Base-by-base conservation (phyloP, 2,888 invertebrate species). In the Dichetophora obliterata region DNA sequence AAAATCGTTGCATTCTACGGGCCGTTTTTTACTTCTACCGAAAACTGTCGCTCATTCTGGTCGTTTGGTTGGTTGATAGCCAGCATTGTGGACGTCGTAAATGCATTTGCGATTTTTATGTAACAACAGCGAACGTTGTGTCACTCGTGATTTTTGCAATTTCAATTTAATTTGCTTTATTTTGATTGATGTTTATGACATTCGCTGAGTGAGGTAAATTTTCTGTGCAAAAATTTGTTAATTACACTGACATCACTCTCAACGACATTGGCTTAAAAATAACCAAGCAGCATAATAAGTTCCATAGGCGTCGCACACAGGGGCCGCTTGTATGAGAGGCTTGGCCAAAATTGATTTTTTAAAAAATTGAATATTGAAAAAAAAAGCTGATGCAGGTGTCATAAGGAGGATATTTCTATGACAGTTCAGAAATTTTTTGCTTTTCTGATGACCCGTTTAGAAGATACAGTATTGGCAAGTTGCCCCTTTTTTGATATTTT, bases 181-280 rank as follows among this genome's bases (percentile, higher is more conserved):
- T 75, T 70, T 70, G 75, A 75, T 75, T 75, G 70, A 75, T 70
- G 75, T 70, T 57, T 61, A 70, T 75, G 75, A 69, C 75, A 66
- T 66, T 54, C 59, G 66, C 48, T 31, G 48, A 22, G 19, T 5
- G 54, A 34, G 22, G 16, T 37, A 59, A 24, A 24, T 61, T 34
- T 59, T 22, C 9, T 24, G 34, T 27, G 72, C 16, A 69, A n/a
- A 19, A 57, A 27, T 48, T 69, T 71, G 37, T 61, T 70, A 72
- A 72, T 72, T 72, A 61, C 37, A 11, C 61, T 61, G 37, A 48
- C 43, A 69, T 27, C 31, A 19, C 14, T 31, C 3, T 24, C 31
- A 31, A 54, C 19, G 54, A 2, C 6, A 8, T 54, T n/a, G 19
- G n/a, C 1, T 54, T 22, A 19, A 54, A 19, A 19, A 19, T 54